phyloP scores from a whole-genome alignment of 2,797 vertebrate species.

The Dicrostonyx torquatus region DNA sequence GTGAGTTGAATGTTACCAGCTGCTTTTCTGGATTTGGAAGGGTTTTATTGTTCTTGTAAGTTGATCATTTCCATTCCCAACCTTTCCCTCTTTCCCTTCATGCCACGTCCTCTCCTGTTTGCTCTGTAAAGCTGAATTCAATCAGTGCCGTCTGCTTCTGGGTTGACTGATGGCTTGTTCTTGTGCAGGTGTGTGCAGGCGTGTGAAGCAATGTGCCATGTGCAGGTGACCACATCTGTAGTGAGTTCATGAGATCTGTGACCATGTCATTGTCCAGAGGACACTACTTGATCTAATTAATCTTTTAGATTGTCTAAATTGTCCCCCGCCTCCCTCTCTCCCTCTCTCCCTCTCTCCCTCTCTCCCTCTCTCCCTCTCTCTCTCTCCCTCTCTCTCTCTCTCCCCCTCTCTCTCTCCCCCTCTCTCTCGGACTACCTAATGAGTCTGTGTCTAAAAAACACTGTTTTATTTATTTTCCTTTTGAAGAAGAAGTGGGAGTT shows the following conservation, averaged over 20 bases:
- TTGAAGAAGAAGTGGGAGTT: not conserved
- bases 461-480: not conserved
- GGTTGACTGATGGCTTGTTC: not conserved
- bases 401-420: no score
- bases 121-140: not conserved
- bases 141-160: not conserved
- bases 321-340: no score
- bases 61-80: not conserved
- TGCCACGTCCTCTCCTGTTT: not conserved
- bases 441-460: not conserved
- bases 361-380: no score
- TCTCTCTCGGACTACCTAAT: no score
- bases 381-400: no score
- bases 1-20: not conserved
- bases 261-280: not conserved
- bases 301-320: not conserved
- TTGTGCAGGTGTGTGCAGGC: not conserved
- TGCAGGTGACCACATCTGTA: not conserved
- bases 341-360: no score
- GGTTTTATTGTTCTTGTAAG: not conserved
- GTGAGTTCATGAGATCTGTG: not conserved
- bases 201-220: no score
- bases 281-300: not conserved
- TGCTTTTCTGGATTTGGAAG: slow-evolving; percentile 51
- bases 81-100: not conserved